Evolutionary conservation across 2,797 vertebrate genomes (phyloP).

Genomic region (Pogonophryne albipinna): DNA sequence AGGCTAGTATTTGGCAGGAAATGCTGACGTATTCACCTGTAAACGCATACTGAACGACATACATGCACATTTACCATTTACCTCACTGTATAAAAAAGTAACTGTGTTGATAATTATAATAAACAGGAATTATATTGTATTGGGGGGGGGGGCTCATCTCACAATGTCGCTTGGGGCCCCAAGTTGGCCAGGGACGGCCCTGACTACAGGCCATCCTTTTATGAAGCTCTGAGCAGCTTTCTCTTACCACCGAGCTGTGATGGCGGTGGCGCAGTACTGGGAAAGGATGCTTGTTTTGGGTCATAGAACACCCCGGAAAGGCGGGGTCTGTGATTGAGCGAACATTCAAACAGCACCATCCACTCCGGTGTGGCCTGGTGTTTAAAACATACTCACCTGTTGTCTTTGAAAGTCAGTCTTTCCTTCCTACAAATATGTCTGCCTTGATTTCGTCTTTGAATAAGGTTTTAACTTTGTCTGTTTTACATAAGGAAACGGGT

Average conservation of each 20-base stretch:
- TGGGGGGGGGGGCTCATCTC: too few relatives aligned
- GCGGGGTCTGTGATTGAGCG: not conserved
- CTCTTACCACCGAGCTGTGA: constrained; percentile 55
- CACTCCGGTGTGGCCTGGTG: not conserved
- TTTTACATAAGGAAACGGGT: not conserved
- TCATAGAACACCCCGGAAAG: not conserved
- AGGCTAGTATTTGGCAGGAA: too few relatives aligned
- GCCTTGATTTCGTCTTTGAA: not conserved
- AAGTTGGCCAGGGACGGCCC: too few relatives aligned
- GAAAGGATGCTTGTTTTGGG: not conserved
- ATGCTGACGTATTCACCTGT: too few relatives aligned
- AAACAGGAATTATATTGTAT: constrained; percentile 62
- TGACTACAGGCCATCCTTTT: constrained; percentile 70
- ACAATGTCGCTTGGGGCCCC: constrained; percentile 56
- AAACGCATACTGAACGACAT: too few relatives aligned
- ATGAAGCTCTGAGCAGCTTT: constrained; percentile 47
- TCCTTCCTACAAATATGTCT: not conserved
- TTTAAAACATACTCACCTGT: not conserved
- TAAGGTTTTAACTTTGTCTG: not conserved
- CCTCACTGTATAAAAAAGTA: too few relatives aligned
- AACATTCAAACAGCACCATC: rapidly evolving
- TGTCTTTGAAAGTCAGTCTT: constrained; percentile 5
- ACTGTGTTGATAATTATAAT: too few relatives aligned
- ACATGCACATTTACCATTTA: too few relatives aligned
- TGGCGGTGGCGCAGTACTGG: constrained; percentile 60